Evolutionary conservation across 2,113 vertebrate genomes (phyloP).

Genomic region (Lepidothrix coronata): DNA sequence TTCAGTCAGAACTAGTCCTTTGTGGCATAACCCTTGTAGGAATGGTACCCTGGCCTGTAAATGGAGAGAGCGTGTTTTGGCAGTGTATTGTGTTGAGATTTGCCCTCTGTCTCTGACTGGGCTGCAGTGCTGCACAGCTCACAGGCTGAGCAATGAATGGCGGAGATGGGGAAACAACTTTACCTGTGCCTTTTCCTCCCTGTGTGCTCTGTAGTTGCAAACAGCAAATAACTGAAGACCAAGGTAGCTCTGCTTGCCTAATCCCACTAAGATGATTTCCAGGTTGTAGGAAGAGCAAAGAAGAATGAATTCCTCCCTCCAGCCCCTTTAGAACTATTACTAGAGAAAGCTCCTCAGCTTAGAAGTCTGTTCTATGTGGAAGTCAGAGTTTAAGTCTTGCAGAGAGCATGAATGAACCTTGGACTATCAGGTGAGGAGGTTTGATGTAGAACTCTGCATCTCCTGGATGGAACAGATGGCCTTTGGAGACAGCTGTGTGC

Average conservation of each 20-base stretch:
- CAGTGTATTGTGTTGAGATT: neutral
- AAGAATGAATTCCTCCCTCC: neutral
- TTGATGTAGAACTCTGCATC: neutral
- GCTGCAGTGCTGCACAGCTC: neutral
- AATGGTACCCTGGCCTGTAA: neutral
- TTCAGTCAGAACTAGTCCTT: neutral
- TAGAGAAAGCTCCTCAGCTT: neutral
- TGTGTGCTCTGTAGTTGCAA: neutral
- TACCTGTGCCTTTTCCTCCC: neutral
- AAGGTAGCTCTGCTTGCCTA: neutral
- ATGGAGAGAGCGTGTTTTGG: neutral
- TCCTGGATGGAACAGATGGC: neutral
- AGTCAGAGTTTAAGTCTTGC: neutral
- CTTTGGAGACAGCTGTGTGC: neutral
- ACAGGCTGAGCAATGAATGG: neutral
- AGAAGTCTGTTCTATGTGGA: neutral
- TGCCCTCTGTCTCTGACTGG: neutral
- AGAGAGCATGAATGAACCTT: neutral
- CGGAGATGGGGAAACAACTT: neutral
- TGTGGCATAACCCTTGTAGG: accelerated
- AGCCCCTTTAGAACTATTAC: neutral
- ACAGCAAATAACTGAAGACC: accelerated
- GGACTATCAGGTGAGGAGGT: neutral
- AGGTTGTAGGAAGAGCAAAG: neutral
- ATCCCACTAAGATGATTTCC: neutral